Evolutionary conservation across 1,140 invertebrate species (phyloP).

Genomic region (Zaprionus camerounensis): DNA sequence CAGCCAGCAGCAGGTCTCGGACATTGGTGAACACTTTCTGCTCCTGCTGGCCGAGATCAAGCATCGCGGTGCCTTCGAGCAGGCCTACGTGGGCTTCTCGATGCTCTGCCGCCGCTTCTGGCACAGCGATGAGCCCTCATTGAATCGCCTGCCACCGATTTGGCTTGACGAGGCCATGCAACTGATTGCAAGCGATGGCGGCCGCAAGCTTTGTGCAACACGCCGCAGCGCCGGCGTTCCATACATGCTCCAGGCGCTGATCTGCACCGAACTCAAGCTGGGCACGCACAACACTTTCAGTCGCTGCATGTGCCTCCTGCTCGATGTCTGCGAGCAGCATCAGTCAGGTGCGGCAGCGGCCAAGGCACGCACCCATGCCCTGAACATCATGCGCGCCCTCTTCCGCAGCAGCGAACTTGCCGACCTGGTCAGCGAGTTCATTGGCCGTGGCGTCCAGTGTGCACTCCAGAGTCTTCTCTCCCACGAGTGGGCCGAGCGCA

Average conservation of each 20-base stretch:
- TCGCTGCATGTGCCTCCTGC: constrained; percentile 86
- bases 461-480: constrained; percentile 91
- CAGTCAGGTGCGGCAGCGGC: background rate
- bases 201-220: constrained; percentile 88
- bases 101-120: constrained; percentile 88
- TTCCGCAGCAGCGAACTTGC: constrained; percentile 91
- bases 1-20: constrained; percentile 84
- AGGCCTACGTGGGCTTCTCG: constrained; percentile 95
- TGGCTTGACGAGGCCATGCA: constrained; percentile 88
- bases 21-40: constrained; percentile 90
- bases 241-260: constrained; percentile 92
- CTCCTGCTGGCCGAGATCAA: constrained; percentile 91
- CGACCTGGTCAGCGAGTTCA: constrained; percentile 89
- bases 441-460: constrained; percentile 89
- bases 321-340: constrained; percentile 84
- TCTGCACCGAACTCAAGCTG: constrained; percentile 89
- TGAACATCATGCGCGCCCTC: constrained; percentile 94
- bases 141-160: constrained; percentile 88
- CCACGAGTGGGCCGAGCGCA: constrained; percentile 92
- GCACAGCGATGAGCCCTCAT: constrained; percentile 84
- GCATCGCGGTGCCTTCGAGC: constrained; percentile 97
- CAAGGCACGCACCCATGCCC: constrained; percentile 89
- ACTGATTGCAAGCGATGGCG: constrained; percentile 19
- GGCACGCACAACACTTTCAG: constrained; percentile 86
- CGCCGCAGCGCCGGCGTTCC: constrained; percentile 95